phyloP scores from a whole-genome alignment of 2,797 vertebrate genomes.

The Onychomys torridus region DNA sequence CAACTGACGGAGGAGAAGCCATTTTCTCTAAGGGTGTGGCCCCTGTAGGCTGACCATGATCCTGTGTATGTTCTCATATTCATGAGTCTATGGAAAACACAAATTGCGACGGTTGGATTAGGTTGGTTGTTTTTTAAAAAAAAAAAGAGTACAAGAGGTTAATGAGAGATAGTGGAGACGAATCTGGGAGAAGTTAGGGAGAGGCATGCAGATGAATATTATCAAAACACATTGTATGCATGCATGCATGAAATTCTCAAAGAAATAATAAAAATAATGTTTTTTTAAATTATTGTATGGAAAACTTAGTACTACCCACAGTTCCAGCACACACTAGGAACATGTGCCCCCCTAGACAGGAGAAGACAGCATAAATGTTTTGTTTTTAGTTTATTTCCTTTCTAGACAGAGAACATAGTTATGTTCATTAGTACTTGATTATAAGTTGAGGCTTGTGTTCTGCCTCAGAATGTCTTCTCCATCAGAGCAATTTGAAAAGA shows the following conservation, averaged over 20 bases:
- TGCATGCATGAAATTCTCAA: background rate
- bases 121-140: background rate
- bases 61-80: background rate
- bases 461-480: background rate
- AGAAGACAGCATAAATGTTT: background rate
- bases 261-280: background rate
- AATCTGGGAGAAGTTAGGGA: background rate
- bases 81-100: background rate
- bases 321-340: background rate
- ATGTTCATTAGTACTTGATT: background rate
- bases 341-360: background rate
- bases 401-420: conserved; percentile 25
- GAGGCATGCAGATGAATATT: background rate
- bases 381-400: conserved; percentile 34
- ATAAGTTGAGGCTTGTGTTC: conserved; percentile 13
- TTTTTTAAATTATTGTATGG: background rate
- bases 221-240: background rate
- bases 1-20: background rate
- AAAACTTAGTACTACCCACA: background rate
- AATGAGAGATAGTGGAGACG: too few relatives aligned
- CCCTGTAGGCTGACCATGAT: background rate
- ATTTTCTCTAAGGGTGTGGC: background rate
- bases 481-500: background rate
- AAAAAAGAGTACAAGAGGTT: background rate
- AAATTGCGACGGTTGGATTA: background rate